phyloP scores from a whole-genome alignment of 1,140 invertebrate species.

The Temnothorax nylanderi region DNA sequence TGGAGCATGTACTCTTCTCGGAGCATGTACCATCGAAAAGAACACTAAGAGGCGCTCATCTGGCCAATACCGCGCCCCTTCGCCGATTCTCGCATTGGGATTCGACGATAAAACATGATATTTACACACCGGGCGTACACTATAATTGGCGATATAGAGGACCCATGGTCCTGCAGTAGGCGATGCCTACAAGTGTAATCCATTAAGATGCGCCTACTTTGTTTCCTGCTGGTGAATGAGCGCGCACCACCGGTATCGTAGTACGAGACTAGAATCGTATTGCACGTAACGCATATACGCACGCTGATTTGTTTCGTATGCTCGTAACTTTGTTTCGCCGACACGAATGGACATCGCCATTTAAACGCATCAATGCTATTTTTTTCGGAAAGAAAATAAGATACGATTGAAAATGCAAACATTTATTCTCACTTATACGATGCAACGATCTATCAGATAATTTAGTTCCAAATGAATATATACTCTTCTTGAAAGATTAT shows the following conservation, averaged over 20 bases:
- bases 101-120: conserved; percentile 74
- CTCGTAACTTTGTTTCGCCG: not conserved
- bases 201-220: conserved; percentile 77
- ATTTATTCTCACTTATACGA: not conserved
- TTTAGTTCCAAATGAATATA: not conserved
- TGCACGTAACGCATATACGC: not conserved
- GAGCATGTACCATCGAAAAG: conserved; percentile 22
- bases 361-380: conserved; percentile 16
- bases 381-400: conserved; percentile 2
- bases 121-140: conserved; percentile 77
- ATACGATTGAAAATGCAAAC: not conserved
- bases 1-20: conserved; percentile 23
- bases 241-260: conserved; percentile 12
- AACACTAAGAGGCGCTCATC: conserved; percentile 42
- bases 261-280: conserved; percentile 1
- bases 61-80: conserved; percentile 23
- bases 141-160: conserved; percentile 78
- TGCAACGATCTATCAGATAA: not conserved
- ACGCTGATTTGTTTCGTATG: conserved; percentile 6
- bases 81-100: conserved; percentile 47
- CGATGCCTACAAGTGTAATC: conserved; percentile 79
- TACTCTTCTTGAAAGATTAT: not conserved
- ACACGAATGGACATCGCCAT: not conserved
- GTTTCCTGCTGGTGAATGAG: conserved; percentile 63
- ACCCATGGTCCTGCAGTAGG: conserved; percentile 65